Evolutionary conservation across 2,113 vertebrate genomes (phyloP).

Genomic region (Sphyrna mokarran): DNA sequence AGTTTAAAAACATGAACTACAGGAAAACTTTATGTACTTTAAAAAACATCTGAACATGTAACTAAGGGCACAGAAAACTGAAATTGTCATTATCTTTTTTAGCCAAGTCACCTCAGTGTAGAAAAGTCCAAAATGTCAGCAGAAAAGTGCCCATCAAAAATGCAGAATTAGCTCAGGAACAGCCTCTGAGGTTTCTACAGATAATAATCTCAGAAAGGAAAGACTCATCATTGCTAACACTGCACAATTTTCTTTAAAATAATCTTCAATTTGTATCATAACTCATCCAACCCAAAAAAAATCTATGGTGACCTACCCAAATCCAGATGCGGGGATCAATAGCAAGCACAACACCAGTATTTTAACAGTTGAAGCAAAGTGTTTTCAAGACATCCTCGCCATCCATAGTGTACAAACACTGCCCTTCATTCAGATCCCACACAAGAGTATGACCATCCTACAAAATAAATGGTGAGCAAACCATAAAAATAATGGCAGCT

Average conservation of each 20-base stretch:
- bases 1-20: background rate
- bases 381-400: background rate
- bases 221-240: conserved; percentile 14
- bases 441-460: conserved; percentile 30
- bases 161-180: conserved; percentile 15
- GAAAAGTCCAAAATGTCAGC: background rate
- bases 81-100: background rate
- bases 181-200: conserved; percentile 31
- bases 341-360: conserved; percentile 24
- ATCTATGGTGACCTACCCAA: background rate
- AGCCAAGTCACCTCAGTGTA: background rate
- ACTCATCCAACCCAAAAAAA: background rate
- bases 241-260: background rate
- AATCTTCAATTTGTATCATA: background rate
- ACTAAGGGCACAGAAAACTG: background rate
- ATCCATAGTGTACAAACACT: conserved; percentile 24
- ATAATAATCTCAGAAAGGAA: conserved; percentile 34
- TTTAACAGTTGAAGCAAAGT: conserved; percentile 11
- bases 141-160: background rate
- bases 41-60: too few relatives aligned
- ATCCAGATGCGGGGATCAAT: conserved; percentile 22
- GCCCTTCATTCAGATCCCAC: conserved; percentile 32
- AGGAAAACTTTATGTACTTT: too few relatives aligned
- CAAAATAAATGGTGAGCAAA: background rate
- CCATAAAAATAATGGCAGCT: background rate